Conservation (phyloP, 2,888 invertebrate species). For the Ophonus ardosiacus region DNA sequence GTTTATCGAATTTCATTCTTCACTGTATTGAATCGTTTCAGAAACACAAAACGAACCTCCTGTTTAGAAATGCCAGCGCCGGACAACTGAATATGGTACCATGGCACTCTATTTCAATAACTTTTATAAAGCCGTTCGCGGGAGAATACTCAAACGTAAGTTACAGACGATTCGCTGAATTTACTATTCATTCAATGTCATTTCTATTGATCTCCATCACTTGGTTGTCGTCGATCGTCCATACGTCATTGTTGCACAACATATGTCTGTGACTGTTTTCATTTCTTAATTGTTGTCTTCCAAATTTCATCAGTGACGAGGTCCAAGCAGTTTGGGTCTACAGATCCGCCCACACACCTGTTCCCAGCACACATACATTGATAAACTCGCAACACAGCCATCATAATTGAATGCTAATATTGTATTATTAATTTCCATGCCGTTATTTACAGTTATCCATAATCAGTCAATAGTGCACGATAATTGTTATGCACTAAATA, state of each 20-base stretch:
- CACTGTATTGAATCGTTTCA: constrained; percentile 59
- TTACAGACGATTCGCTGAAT: constrained; percentile 41
- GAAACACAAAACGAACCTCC: constrained; percentile 52
- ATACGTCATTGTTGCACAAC: constrained; percentile 41
- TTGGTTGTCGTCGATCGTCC: constrained; percentile 12
- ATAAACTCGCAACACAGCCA: not conserved
- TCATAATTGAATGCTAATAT: constrained; percentile 9
- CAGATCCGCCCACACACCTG: constrained; percentile 16
- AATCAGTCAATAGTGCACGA: constrained; percentile 9
- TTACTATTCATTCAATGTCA: constrained; percentile 29
- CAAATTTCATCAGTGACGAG: constrained; percentile 1
- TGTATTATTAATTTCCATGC: constrained; percentile 2
- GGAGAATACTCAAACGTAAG: constrained; percentile 63
- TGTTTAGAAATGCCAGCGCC: constrained; percentile 55
- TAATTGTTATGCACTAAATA: constrained; percentile 3
- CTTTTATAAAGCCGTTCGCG: constrained; percentile 62
- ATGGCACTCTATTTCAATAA: constrained; percentile 63
- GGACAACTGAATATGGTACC: constrained; percentile 62
- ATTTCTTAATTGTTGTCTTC: not conserved
- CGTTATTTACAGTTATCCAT: not conserved
- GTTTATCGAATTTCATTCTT: constrained; percentile 51
- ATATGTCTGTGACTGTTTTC: constrained; percentile 1
- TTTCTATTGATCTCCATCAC: constrained; percentile 37
- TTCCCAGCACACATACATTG: constrained; percentile 6
- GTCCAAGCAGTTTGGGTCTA: not conserved